These are phyloP conservation scores for Melanostigma gelatinosum DNA, from an alignment of 2,113 vertebrate species.

Conservation along the genomic window DNA sequence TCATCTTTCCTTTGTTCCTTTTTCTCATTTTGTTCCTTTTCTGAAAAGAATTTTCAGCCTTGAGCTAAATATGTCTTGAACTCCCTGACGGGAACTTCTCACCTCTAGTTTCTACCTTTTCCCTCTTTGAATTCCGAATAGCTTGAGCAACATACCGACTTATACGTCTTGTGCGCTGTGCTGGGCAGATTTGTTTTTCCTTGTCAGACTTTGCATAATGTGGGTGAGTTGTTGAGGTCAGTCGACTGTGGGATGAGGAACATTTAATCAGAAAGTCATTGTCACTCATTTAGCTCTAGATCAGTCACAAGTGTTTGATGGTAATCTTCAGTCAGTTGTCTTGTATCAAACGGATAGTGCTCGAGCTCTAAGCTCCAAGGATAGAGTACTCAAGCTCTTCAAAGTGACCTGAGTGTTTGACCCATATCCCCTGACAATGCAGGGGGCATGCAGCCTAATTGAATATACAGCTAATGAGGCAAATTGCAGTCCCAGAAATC, in stretches of 20 bases:
- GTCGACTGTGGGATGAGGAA: slow-evolving; percentile 10
- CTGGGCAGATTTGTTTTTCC: slow-evolving; percentile 21
- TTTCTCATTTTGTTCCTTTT: slow-evolving; percentile 11
- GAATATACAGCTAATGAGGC: slow-evolving; percentile 70
- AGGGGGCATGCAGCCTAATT: slow-evolving; percentile 54
- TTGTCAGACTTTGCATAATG: background rate
- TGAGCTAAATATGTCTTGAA: slow-evolving; percentile 11
- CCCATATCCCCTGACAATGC: slow-evolving; percentile 60
- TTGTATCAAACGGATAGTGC: slow-evolving; percentile 48
- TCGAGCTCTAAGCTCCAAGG: slow-evolving; percentile 41
- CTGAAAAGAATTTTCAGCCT: slow-evolving; percentile 11
- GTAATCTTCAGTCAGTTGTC: slow-evolving; percentile 51
- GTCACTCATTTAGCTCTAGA: slow-evolving; percentile 51
- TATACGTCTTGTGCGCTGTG: background rate
- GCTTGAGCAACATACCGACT: slow-evolving; percentile 14
- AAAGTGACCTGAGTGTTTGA: slow-evolving; percentile 66
- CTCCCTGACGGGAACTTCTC: background rate
- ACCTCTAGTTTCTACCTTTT: slow-evolving; percentile 2
- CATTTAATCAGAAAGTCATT: slow-evolving; percentile 58
- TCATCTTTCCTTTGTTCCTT: background rate
- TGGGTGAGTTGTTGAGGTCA: slow-evolving; percentile 16
- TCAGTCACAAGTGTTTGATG: slow-evolving; percentile 65
- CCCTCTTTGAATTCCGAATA: background rate
- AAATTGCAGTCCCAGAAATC: slow-evolving; percentile 62
- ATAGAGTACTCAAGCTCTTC: slow-evolving; percentile 55